Base-by-base conservation (phyloP, 2,797 vertebrate genomes). In the Cichlasoma orientale region DNA sequence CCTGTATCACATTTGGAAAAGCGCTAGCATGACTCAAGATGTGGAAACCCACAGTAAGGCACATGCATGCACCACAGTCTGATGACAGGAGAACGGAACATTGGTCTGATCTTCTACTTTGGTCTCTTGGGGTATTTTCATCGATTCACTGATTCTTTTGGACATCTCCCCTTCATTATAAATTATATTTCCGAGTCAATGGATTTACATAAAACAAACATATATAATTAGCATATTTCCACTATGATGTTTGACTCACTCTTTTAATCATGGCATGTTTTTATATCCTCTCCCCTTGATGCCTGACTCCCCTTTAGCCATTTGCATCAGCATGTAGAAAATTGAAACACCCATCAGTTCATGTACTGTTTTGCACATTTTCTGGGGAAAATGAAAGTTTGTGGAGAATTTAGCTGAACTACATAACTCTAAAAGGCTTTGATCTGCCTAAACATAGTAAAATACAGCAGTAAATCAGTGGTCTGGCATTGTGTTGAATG, bases 1-100 rank as follows among this genome's bases (percentile, higher is more conserved):
- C 76, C 33, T 6, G 44, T 56, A 66, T 71, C 53, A 61, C 72
- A 76, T 79, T 9, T 72, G 21, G 41, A 81, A 58, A 63, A 36
- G 36, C 31, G 25, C 47, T 59, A 0, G 7, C 29, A 68, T 76
- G 72, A 79, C 68, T 76, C 61, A 53, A 70, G 74, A 63, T 29
- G 33, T 0, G 13, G 74, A 31, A 82, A n/a, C 52, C 23, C 27
- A 77, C 16, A 31, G 68, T 36, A 25, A 47, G 63, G 66, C 18
- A 23, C 68, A 63, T 31, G 0, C 5, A 25, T 38, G 58, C 31
- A 41, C 9, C 3, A 0, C 18, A 0, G 52, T 41, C n/a, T 47
- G 55, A 33, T 12, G 2, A 47, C 0, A 21, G 1, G 19, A 18
- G 33, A 52, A 6, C 16, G 21, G 19, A 25, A 52, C 25, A 7